Percentiles rank a stretch among this genome's conserved stretches.
These are phyloP conservation scores for Aphelinus atriplicis DNA, from an alignment of 1,140 invertebrate species.

Conservation along the genomic window DNA sequence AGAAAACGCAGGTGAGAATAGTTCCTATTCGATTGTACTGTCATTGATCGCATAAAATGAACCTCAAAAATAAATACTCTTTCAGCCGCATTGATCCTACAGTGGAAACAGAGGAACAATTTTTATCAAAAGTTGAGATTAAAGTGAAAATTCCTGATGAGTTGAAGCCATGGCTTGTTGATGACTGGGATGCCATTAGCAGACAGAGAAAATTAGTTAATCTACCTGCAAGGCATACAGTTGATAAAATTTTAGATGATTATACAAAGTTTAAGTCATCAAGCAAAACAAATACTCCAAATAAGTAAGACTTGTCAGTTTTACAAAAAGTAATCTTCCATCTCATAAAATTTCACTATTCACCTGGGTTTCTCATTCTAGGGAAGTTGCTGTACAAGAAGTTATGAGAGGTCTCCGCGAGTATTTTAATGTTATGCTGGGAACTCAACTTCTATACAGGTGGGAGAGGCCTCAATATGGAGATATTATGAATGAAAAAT, in stretches of 20 bases:
- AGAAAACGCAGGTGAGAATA: conserved; percentile 61
- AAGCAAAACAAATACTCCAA: conserved; percentile 80
- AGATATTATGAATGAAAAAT: conserved; percentile 83
- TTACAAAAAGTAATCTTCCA: not conserved
- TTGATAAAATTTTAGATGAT: conserved; percentile 89
- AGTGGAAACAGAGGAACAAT: conserved; percentile 81
- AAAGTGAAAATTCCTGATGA: conserved; percentile 95
- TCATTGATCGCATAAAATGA: not conserved
- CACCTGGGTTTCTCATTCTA: conserved; percentile 44
- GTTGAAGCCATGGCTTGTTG: conserved; percentile 91
- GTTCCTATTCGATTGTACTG: not conserved
- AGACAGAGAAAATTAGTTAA: conserved; percentile 87
- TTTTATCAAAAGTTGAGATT: conserved; percentile 83
- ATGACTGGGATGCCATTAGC: conserved; percentile 94
- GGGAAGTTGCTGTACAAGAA: conserved; percentile 80
- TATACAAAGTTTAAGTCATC: conserved; percentile 86
- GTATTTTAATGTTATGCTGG: conserved; percentile 95
- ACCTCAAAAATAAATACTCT: conserved; percentile 18
- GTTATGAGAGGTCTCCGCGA: conserved; percentile 88
- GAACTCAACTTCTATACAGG: conserved; percentile 93
- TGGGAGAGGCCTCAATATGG: conserved; percentile 94
- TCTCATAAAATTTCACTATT: too few species aligned
- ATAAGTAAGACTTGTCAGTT: conserved; percentile 69
- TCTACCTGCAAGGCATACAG: conserved; percentile 85
- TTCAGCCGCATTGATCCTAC: conserved; percentile 71